These are phyloP conservation scores for Acanthococcus lagerstroemiae DNA, from an alignment of 2,888 invertebrate genomes.

Conservation along the genomic window DNA sequence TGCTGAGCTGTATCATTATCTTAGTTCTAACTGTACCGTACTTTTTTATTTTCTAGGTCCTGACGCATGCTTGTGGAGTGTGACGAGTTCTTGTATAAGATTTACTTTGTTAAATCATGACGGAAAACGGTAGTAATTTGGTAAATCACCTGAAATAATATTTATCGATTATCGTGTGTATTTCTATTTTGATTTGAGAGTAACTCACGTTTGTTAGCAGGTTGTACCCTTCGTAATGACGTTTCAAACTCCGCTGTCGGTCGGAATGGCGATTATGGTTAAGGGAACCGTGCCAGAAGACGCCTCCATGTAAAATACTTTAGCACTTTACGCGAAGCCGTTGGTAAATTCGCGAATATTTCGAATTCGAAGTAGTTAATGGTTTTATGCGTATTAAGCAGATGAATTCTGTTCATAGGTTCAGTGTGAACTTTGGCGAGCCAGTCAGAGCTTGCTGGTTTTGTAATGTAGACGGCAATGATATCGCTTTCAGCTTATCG, in stretches of 20 bases:
- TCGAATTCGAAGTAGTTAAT: background rate
- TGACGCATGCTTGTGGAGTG: too few species aligned
- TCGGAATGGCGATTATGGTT: background rate
- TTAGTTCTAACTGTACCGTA: too few species aligned
- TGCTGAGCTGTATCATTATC: too few species aligned
- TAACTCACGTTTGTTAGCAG: too few species aligned
- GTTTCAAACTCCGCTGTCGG: background rate
- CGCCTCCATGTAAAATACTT: conserved; percentile 1
- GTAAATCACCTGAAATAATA: too few species aligned
- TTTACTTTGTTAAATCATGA: too few species aligned
- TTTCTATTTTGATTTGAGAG: too few species aligned
- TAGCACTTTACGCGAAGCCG: too few species aligned
- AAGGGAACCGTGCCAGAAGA: conserved; percentile 1
- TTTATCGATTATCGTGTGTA: too few species aligned
- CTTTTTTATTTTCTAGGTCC: too few species aligned
- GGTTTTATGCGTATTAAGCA: background rate
- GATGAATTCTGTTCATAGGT: background rate
- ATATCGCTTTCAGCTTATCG: conserved; percentile 9
- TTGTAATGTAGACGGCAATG: background rate
- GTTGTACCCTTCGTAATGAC: background rate
- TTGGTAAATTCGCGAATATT: background rate
- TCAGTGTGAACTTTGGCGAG: conserved; percentile 1
- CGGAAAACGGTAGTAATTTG: too few species aligned
- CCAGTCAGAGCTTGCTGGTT: background rate
- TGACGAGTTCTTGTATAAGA: too few species aligned